These are phyloP conservation scores for Sycophaga agraensis DNA, from an alignment of 1,140 invertebrate species.

Conservation along the genomic window DNA sequence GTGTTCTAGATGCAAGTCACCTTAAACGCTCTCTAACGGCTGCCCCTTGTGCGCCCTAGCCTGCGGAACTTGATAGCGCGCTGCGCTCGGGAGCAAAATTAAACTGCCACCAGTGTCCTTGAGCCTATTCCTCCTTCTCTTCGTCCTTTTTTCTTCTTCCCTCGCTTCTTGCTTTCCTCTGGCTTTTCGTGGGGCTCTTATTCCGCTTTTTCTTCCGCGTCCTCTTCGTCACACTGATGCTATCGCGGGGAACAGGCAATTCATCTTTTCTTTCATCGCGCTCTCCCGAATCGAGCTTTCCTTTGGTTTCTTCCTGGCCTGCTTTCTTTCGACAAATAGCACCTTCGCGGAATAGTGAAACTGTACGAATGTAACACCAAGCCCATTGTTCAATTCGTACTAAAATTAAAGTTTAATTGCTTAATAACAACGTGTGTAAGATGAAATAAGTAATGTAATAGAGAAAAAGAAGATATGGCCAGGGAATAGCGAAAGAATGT, in stretches of 20 bases:
- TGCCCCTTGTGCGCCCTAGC: conserved; percentile 16
- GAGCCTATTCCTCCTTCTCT: neutral
- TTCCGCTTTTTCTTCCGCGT: conserved; percentile 11
- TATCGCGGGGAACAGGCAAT: conserved; percentile 11
- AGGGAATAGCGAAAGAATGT: neutral
- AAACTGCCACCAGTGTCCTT: conserved; percentile 41
- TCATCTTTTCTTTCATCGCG: conserved; percentile 15
- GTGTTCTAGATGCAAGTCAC: conserved; percentile 43
- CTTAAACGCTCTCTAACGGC: conserved; percentile 39
- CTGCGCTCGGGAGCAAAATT: conserved; percentile 41
- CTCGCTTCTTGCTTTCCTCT: neutral
- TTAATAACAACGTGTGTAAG: conserved; percentile 27
- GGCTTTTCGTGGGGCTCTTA: neutral
- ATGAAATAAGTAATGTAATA: neutral
- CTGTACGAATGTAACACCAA: no score
- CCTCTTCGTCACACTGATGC: neutral
- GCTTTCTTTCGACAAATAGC: conserved; percentile 33
- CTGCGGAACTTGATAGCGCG: conserved; percentile 24
- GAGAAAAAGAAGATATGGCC: no score
- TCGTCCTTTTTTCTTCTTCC: neutral
- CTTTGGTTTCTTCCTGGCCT: conserved; percentile 8
- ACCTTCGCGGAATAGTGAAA: no score
- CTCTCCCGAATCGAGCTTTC: conserved; percentile 26
- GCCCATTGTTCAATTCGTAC: no score
- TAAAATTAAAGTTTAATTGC: conserved; percentile 38